Base-by-base conservation (phyloP, 2,113 vertebrate genomes). In the Saccopteryx leptura region DNA sequence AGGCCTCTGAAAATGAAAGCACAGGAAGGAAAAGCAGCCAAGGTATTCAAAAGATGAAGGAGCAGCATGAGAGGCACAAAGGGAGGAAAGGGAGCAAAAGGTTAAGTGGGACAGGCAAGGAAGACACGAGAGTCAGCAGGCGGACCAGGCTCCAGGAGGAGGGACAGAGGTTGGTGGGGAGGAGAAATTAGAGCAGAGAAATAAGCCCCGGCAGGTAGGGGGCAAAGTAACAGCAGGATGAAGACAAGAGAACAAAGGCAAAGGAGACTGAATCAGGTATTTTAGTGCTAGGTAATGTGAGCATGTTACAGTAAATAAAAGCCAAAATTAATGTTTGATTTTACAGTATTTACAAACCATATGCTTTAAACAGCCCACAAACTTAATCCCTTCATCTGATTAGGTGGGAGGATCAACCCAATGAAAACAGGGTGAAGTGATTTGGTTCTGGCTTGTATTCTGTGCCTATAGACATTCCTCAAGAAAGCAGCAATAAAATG, bases 341-440 rank as follows among this genome's bases (percentile, higher is more conserved):
- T 80, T 46, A 93, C 74, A 75, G 79, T 94, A 80, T 93, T 89
- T 91, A 93, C 92, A 95, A 96, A 86, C 79, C 80, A 54, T 71
- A 75, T 78, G 97, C 92, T 95, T 84, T 58, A 17, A 90, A 52
- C 87, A 52, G 71, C 90, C 93, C 92, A 66, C 90, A 26, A 48
- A 28, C 84, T 52, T 56, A 31, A 75, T 68, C 74, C 74, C 19
- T n/a, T 92, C 71, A 72, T 87, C 95, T 91, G 91, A 82, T 58
- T 31, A 12, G 9, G 90, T 93, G 93, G 91, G 94, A 95, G 75
- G 91, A 80, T 39, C 94, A 56, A 86, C 82, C 90, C 33, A 31
- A 56, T 12, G 50, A 75, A 78, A 78, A 39, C 26, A 31, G 84
- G 90, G n/a, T 52, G 26, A 46, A 26, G 13, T 5, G 52, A 65